These are phyloP conservation scores for Protobothrops mucrosquamatus DNA, from an alignment of 2,113 vertebrate genomes.

Conservation along the genomic window DNA sequence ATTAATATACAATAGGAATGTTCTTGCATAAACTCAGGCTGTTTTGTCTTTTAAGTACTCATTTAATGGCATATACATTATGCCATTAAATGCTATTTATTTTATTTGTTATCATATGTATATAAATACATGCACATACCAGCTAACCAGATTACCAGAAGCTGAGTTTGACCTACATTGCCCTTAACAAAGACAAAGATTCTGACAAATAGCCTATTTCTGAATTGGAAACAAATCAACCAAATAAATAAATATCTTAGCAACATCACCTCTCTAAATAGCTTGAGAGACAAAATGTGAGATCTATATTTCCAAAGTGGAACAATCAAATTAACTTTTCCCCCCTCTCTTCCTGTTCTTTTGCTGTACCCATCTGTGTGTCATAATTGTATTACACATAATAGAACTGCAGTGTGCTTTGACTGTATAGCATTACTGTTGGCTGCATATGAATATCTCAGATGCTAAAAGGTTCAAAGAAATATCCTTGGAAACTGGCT, in stretches of 20 bases:
- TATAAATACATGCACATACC: neutral
- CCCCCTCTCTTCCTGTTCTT: neutral
- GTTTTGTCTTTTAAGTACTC: neutral
- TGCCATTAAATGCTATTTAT: no score
- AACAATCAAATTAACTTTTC: constrained; percentile 8
- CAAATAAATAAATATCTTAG: constrained; percentile 5
- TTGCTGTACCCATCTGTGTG: constrained; percentile 34
- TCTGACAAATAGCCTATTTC: constrained; percentile 4
- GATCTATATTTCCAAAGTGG: constrained; percentile 25
- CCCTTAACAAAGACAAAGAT: neutral
- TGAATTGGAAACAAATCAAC: constrained; percentile 14
- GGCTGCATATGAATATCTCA: constrained; percentile 29
- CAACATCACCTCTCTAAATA: constrained; percentile 28
- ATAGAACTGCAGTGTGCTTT: constrained; percentile 3
- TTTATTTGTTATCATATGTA: neutral
- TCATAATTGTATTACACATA: constrained; percentile 31
- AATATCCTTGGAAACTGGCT: constrained; percentile 26
- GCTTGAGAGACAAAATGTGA: neutral
- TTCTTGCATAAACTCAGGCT: neutral
- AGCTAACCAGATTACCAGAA: constrained; percentile 6
- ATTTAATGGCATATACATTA: neutral
- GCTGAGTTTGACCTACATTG: constrained; percentile 23
- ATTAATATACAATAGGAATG: constrained; percentile 56
- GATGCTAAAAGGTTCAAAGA: constrained; percentile 43
- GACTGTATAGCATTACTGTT: constrained; percentile 37